Conservation (phyloP, 2,888 invertebrate genomes). For the Dryadula phaetusa region DNA sequence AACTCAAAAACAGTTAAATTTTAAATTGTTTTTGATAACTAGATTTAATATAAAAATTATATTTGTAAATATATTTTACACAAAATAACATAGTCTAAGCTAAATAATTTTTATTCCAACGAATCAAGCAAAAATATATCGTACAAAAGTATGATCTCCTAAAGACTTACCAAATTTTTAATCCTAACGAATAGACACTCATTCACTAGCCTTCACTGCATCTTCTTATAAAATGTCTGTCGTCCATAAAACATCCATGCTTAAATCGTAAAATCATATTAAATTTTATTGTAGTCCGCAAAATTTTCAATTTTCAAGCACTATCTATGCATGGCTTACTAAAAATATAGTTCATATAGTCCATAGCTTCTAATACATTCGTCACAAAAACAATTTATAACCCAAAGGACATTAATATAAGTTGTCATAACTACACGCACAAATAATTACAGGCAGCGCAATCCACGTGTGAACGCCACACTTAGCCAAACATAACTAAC, state of each 20-base stretch:
- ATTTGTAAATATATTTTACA: background rate
- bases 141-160: background rate
- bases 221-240: conserved; percentile 34
- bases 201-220: conserved; percentile 42
- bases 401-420: conserved; percentile 43
- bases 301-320: conserved; percentile 19
- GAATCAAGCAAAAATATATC: background rate
- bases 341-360: background rate
- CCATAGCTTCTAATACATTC: conserved; percentile 38
- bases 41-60: too few species aligned
- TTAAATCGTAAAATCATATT: conserved; percentile 25
- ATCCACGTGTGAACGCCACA: conserved; percentile 53
- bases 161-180: conserved; percentile 42
- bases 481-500: conserved; percentile 67
- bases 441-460: conserved; percentile 42
- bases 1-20: too few species aligned
- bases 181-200: conserved; percentile 42
- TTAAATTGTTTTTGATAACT: too few species aligned
- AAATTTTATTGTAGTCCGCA: conserved; percentile 10
- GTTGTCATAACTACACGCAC: conserved; percentile 41
- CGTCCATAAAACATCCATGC: conserved; percentile 28
- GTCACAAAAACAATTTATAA: conserved; percentile 44
- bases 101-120: background rate
- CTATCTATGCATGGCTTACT: conserved; percentile 24
- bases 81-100: background rate